These are phyloP conservation scores for Gymnarchus niloticus DNA, from an alignment of 2,113 vertebrate species.

Conservation along the genomic window DNA sequence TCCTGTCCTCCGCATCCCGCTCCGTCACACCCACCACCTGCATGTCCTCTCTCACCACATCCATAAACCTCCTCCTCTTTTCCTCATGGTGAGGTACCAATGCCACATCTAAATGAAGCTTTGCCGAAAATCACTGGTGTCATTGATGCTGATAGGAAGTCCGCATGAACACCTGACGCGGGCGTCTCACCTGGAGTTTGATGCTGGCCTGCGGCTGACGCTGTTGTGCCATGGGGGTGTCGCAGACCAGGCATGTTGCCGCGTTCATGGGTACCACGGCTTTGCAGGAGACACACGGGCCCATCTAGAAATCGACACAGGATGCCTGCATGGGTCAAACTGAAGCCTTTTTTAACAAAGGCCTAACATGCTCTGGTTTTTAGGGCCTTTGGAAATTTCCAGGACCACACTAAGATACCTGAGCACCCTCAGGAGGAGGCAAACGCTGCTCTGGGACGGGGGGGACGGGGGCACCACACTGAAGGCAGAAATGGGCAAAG, in stretches of 20 bases:
- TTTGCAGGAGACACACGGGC: constrained; percentile 69
- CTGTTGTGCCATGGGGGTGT: constrained; percentile 65
- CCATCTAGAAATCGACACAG: constrained; percentile 56
- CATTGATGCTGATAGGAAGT: too few species aligned
- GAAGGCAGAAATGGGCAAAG: constrained; percentile 75
- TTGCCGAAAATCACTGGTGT: too few species aligned
- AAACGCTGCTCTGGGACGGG: constrained; percentile 58
- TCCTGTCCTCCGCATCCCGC: too few species aligned
- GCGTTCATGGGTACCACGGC: constrained; percentile 65
- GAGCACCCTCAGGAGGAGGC: constrained; percentile 65
- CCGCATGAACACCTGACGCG: background rate
- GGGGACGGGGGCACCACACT: constrained; percentile 72
- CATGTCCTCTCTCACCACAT: too few species aligned
- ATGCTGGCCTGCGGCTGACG: constrained; percentile 59
- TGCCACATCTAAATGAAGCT: too few species aligned
- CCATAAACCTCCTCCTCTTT: too few species aligned
- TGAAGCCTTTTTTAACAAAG: background rate
- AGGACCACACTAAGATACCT: constrained; percentile 59
- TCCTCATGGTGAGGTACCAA: too few species aligned
- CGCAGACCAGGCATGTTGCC: constrained; percentile 76
- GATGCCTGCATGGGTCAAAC: background rate
- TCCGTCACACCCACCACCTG: too few species aligned
- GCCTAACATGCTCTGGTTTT: background rate
- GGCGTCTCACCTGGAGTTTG: constrained; percentile 62
- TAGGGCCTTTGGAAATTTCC: background rate